Conservation (phyloP, 2,797 vertebrate genomes). For the Ara ararauna region DNA sequence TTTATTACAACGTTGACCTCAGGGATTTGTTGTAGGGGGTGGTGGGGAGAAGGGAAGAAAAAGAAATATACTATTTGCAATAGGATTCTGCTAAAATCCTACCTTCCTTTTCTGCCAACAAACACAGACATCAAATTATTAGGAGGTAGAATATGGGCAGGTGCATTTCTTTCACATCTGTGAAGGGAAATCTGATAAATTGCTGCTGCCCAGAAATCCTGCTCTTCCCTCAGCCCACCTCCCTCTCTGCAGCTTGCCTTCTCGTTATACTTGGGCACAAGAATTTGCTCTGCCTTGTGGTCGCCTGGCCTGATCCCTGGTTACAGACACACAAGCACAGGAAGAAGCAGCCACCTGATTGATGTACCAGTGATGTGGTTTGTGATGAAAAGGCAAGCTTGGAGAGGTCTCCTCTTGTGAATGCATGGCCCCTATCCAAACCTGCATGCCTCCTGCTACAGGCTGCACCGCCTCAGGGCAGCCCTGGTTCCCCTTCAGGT, state of each 20-base stretch:
- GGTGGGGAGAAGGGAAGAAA: background rate
- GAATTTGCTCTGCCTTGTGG: background rate
- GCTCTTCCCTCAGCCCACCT: background rate
- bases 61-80: background rate
- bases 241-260: background rate
- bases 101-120: conserved; percentile 44
- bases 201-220: background rate
- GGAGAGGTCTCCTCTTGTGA: background rate
- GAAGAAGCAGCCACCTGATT: background rate
- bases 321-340: fast-evolving
- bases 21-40: background rate
- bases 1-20: conserved; percentile 64
- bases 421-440: background rate
- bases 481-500: background rate
- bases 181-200: background rate
- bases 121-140: background rate
- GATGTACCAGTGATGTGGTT: fast-evolving
- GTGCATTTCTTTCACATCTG: background rate
- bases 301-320: background rate
- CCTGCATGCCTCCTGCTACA: fast-evolving
- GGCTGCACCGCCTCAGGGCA: background rate
- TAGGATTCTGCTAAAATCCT: conserved; percentile 36
- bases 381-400: background rate
- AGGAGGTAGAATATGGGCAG: background rate
- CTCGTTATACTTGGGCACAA: background rate